These are phyloP conservation scores for Sebastes miniatus DNA, from an alignment of 2,797 vertebrate genomes.

Conservation along the genomic window DNA sequence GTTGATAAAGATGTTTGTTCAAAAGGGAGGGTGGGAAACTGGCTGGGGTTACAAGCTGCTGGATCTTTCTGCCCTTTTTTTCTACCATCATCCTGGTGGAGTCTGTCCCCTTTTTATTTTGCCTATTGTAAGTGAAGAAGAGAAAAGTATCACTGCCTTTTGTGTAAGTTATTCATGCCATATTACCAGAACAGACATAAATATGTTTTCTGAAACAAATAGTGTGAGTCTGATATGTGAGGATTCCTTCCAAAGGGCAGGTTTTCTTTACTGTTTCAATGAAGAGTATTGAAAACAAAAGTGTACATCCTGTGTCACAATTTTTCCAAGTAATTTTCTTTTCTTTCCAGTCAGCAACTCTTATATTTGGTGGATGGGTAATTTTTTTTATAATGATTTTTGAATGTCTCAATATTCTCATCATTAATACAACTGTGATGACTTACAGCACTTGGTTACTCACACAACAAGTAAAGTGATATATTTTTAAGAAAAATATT, in stretches of 20 bases:
- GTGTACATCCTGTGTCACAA: not conserved
- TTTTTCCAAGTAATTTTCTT: not conserved
- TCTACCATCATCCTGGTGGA: not conserved
- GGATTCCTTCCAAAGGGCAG: not conserved
- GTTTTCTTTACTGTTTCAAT: not conserved
- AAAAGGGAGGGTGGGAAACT: not conserved
- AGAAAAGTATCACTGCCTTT: not conserved
- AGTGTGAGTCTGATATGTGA: not conserved
- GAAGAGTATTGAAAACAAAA: not conserved
- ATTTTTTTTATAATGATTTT: not conserved
- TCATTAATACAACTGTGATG: not conserved
- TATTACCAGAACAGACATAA: not conserved
- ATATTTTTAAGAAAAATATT: not conserved
- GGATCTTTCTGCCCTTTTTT: not conserved
- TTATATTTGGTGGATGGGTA: not conserved
- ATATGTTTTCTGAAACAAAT: not conserved
- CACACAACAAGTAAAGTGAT: not conserved
- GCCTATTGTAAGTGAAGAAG: slow-evolving; percentile 6
- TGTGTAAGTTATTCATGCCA: not conserved
- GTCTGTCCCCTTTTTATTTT: not conserved
- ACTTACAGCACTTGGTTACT: not conserved
- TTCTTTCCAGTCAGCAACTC: not conserved
- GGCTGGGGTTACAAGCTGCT: not conserved
- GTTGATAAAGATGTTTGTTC: slow-evolving; percentile 15
- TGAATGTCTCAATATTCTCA: not conserved